phyloP scores from a whole-genome alignment of 2,888 invertebrate species.

The Erebia epiphron region DNA sequence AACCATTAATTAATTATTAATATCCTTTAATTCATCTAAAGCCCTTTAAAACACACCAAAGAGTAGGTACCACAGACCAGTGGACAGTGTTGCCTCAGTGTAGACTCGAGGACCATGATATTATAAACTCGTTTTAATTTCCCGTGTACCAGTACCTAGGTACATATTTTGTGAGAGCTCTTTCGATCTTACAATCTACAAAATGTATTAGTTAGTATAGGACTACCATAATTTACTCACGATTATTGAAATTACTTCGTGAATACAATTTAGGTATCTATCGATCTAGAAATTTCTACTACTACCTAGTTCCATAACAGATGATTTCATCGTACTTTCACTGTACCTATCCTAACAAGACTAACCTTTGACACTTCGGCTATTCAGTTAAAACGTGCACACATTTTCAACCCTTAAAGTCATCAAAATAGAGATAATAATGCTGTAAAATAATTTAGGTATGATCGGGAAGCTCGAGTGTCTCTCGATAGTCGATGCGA shows the following conservation, averaged over 20 bases:
- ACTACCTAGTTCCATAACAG: background rate
- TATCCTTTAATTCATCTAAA: too few species aligned
- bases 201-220: background rate
- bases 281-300: slow-evolving; percentile 6
- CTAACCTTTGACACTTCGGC: slow-evolving; percentile 25
- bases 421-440: background rate
- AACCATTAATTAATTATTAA: too few species aligned
- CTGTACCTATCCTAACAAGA: slow-evolving; percentile 8
- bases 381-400: background rate
- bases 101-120: too few species aligned
- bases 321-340: slow-evolving; percentile 19
- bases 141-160: too few species aligned
- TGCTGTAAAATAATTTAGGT: background rate
- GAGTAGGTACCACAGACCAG: too few species aligned
- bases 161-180: background rate
- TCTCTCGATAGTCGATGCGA: too few species aligned
- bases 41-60: too few species aligned
- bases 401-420: background rate
- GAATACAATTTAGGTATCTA: background rate
- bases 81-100: too few species aligned
- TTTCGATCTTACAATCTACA: background rate
- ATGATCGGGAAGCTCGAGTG: too few species aligned
- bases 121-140: too few species aligned
- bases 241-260: background rate
- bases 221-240: background rate